These are phyloP conservation scores for Setipinna tenuifilis DNA, from an alignment of 2,797 vertebrate genomes.

Conservation along the genomic window DNA sequence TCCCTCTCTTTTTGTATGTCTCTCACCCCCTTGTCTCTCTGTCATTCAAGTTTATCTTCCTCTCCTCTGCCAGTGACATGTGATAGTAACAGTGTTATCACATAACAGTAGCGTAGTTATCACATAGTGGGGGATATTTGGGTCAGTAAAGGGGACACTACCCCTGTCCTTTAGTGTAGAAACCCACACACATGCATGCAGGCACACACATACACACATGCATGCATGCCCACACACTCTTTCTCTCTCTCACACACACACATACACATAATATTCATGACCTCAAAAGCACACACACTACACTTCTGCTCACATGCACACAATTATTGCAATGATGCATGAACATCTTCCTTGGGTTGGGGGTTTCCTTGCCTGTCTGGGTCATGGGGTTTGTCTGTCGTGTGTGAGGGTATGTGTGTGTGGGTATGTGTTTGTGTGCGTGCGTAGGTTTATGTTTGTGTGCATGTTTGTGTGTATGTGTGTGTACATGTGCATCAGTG, in stretches of 20 bases:
- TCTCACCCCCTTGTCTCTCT: neutral
- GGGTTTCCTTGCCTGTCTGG: conserved; percentile 6
- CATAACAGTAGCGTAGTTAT: conserved; percentile 11
- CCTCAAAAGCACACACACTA: neutral
- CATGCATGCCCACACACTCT: neutral
- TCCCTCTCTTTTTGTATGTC: too few species aligned
- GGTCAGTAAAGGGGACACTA: conserved; percentile 39
- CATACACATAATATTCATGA: neutral
- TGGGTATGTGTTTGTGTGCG: too few species aligned
- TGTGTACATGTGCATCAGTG: neutral
- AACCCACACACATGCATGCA: neutral
- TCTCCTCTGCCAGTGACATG: neutral
- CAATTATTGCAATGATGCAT: conserved; percentile 1
- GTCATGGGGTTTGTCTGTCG: neutral
- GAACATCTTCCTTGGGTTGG: conserved; percentile 7
- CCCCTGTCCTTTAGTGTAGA: neutral
- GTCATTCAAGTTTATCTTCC: neutral
- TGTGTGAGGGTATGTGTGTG: too few species aligned
- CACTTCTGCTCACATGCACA: neutral
- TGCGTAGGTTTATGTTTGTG: too few species aligned
- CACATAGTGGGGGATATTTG: conserved; percentile 31
- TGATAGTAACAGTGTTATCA: conserved; percentile 30
- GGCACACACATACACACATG: neutral
- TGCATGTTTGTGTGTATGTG: too few species aligned
- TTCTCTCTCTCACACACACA: neutral